These are phyloP conservation scores for Hydrophis major DNA, from an alignment of 2,797 vertebrate species.

Conservation along the genomic window DNA sequence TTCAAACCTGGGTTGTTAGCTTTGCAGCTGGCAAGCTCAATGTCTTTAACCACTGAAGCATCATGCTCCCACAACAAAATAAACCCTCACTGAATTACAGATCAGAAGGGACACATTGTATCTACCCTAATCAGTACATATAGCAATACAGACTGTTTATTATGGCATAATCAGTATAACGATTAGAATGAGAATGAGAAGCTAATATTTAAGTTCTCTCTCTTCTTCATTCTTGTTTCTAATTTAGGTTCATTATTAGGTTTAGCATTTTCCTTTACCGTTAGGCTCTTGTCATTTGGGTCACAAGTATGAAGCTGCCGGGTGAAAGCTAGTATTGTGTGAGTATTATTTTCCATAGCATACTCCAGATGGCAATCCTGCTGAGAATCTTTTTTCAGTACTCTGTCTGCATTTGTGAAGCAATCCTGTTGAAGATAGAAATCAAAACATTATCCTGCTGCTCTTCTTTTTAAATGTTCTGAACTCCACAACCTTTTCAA, in stretches of 20 bases:
- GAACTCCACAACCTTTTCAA: neutral
- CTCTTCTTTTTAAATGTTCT: neutral
- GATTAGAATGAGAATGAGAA: neutral
- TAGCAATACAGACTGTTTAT: neutral
- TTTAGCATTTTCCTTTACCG: conserved; percentile 67
- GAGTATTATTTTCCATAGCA: conserved; percentile 82
- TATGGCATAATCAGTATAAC: neutral
- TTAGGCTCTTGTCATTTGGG: conserved; percentile 77
- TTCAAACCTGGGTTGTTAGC: neutral
- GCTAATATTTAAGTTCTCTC: neutral
- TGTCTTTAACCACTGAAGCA: neutral
- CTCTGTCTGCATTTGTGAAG: conserved; percentile 78
- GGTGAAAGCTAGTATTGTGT: conserved; percentile 81
- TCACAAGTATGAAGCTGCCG: conserved; percentile 83
- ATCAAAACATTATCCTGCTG: neutral
- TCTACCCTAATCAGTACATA: neutral
- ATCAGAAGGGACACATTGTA: neutral
- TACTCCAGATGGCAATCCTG: conserved; percentile 84
- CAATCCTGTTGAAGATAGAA: conserved; percentile 77
- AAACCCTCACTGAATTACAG: neutral
- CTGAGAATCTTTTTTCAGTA: conserved; percentile 74
- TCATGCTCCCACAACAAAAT: neutral
- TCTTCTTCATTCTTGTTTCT: neutral
- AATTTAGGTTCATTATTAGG: neutral
- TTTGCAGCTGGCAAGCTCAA: neutral